Evolutionary conservation across 2,797 vertebrate genomes (phyloP).

Genomic region (Sparidentex hasta): DNA sequence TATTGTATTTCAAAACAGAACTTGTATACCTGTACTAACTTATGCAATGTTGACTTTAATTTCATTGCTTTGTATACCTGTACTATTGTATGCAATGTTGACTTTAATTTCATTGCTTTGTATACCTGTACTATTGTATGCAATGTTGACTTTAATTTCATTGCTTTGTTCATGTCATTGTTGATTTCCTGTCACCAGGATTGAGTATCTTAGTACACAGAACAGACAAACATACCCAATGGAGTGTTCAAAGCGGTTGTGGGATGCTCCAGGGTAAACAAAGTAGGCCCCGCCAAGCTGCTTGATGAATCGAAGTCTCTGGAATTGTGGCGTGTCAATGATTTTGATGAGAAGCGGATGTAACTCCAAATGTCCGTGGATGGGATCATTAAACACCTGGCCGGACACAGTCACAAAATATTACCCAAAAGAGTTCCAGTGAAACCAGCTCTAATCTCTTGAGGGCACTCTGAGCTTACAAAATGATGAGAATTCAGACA

Average conservation of each 20-base stretch:
- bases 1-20: neutral
- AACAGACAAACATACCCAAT: constrained; percentile 62
- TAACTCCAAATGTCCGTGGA: constrained; percentile 93
- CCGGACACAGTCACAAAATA: neutral
- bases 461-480: neutral
- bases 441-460: neutral
- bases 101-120: too few species aligned
- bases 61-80: too few species aligned
- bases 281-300: constrained; percentile 83
- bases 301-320: constrained; percentile 83
- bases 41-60: too few species aligned
- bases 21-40: too few species aligned
- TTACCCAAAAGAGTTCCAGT: neutral
- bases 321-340: constrained; percentile 92
- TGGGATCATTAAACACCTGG: constrained; percentile 95
- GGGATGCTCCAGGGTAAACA: constrained; percentile 79
- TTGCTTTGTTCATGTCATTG: too few species aligned
- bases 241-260: constrained; percentile 83
- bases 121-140: too few species aligned
- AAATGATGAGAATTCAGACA: too few species aligned
- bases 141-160: too few species aligned
- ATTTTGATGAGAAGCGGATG: constrained; percentile 92
- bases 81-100: too few species aligned
- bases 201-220: too few species aligned
- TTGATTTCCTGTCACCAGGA: too few species aligned